These are phyloP conservation scores for Brachystomella parvula DNA, from an alignment of 1,140 invertebrate species.

Conservation along the genomic window DNA sequence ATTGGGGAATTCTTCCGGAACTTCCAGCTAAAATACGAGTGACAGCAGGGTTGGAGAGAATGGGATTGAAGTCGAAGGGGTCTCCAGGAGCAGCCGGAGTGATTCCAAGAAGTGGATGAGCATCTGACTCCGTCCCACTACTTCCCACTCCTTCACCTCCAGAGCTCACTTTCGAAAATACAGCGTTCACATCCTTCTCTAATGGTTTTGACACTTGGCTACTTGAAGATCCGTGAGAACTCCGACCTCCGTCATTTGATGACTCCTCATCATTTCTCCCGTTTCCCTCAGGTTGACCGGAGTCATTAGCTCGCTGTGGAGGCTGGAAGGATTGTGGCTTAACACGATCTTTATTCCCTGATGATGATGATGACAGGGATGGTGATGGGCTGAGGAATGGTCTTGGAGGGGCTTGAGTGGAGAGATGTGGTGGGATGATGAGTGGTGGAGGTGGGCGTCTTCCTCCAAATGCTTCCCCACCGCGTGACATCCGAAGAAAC, in stretches of 20 bases:
- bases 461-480: constrained; percentile 37
- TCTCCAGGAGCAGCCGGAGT: constrained; percentile 38
- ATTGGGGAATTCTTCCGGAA: constrained; percentile 37
- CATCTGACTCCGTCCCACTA: constrained; percentile 28
- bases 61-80: constrained; percentile 38
- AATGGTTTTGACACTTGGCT: constrained; percentile 26
- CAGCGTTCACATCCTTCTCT: constrained; percentile 36
- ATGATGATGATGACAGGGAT: neutral
- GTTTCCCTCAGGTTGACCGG: constrained; percentile 16
- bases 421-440: constrained; percentile 34
- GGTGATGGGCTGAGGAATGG: constrained; percentile 18
- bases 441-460: constrained; percentile 36
- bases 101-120: constrained; percentile 38
- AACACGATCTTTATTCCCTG: neutral
- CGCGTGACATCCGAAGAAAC: constrained; percentile 38
- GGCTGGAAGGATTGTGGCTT: constrained; percentile 9
- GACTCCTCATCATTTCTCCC: constrained; percentile 17
- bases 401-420: constrained; percentile 30
- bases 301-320: constrained; percentile 19
- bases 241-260: constrained; percentile 9
- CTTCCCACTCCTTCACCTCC: constrained; percentile 4
- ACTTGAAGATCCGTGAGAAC: neutral
- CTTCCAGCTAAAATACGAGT: constrained; percentile 39
- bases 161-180: constrained; percentile 33
- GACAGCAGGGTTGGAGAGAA: constrained; percentile 38